phyloP scores from a whole-genome alignment of 2,888 invertebrate species.

The Drosophila conformis region DNA sequence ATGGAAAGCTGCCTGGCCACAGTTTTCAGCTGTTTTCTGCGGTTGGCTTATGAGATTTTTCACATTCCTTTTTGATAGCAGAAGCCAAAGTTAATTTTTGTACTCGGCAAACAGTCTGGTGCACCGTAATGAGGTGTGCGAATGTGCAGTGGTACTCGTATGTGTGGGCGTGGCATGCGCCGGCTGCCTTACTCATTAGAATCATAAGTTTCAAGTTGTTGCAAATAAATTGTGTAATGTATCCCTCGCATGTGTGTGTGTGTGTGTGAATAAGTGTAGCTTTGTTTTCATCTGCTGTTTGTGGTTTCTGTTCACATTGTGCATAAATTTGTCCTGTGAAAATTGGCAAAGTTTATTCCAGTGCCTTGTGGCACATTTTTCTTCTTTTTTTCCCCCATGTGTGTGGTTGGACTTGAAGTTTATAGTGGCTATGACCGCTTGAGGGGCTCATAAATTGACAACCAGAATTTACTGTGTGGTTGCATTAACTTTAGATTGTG shows the following conservation, averaged over 20 bases:
- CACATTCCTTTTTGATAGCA: conserved; percentile 14
- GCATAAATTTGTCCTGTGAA: conserved; percentile 70
- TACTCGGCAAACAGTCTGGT: conserved; percentile 31
- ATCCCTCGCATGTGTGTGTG: conserved; percentile 15
- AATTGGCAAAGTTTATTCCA: conserved; percentile 70
- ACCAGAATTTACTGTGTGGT: conserved; percentile 8
- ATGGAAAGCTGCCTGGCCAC: conserved; percentile 21
- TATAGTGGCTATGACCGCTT: conserved; percentile 46
- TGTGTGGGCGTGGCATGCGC: conserved; percentile 15
- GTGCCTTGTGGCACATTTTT: conserved; percentile 1
- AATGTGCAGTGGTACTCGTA: neutral
- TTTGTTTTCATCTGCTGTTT: conserved; percentile 29
- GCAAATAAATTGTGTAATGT: conserved; percentile 44
- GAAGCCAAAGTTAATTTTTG: conserved; percentile 35
- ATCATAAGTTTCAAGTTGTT: conserved; percentile 42
- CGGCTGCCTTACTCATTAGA: conserved; percentile 38
- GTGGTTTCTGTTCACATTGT: conserved; percentile 47
- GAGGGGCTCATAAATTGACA: conserved; percentile 35
- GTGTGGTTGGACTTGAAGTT: conserved; percentile 43
- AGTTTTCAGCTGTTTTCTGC: conserved; percentile 16
- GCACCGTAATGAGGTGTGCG: conserved; percentile 30
- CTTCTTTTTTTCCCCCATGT: conserved; percentile 1
- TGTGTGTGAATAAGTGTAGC: conserved; percentile 16
- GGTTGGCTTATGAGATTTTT: conserved; percentile 47
- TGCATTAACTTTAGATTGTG: conserved; percentile 9